phyloP scores from a whole-genome alignment of 2,888 invertebrate species.

The Nesidiocoris tenuis region DNA sequence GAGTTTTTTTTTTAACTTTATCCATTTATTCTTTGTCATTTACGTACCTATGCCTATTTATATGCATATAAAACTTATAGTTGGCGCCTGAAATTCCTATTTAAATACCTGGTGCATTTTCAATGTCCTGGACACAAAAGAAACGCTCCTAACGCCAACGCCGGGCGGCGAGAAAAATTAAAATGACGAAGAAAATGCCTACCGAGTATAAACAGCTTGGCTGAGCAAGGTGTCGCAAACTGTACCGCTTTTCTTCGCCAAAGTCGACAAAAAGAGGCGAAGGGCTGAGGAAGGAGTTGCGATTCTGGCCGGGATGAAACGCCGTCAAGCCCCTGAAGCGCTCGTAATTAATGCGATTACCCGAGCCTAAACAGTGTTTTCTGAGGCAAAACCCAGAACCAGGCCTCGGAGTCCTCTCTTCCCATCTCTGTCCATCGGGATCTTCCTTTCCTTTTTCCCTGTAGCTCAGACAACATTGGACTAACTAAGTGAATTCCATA shows the following conservation, averaged over 20 bases:
- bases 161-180: too few relatives aligned
- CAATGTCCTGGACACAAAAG: too few relatives aligned
- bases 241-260: not conserved
- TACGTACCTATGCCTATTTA: too few relatives aligned
- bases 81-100: too few relatives aligned
- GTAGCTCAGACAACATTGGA: slow-evolving; percentile 11
- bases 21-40: too few relatives aligned
- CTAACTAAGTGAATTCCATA: slow-evolving; percentile 34
- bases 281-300: not conserved
- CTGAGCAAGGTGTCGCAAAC: not conserved
- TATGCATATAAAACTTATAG: too few relatives aligned
- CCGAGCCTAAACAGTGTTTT: slow-evolving; percentile 25
- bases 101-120: too few relatives aligned
- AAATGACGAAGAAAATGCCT: too few relatives aligned
- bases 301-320: not conserved
- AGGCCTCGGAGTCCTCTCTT: not conserved
- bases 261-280: not conserved
- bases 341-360: slow-evolving; percentile 32
- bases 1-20: too few relatives aligned
- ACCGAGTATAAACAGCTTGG: too few relatives aligned
- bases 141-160: too few relatives aligned
- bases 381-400: slow-evolving; percentile 18
- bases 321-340: slow-evolving; percentile 19
- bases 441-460: not conserved
- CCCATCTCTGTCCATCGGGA: not conserved